Conservation (phyloP, 1,140 invertebrate genomes). For the Apis cerana region DNA sequence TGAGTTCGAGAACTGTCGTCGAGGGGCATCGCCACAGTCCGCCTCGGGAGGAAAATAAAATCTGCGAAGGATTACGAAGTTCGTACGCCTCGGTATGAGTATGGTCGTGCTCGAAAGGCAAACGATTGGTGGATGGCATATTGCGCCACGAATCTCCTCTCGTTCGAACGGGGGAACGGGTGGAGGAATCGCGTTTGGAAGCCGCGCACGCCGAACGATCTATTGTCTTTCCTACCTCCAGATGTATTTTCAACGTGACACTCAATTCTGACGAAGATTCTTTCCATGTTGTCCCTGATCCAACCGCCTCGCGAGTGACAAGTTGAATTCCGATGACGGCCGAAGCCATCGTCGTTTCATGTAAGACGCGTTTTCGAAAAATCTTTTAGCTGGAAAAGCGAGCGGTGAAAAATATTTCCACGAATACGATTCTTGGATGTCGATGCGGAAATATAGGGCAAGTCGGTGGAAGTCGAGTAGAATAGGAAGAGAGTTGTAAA, state of each 20-base stretch:
- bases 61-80: slow-evolving; percentile 60
- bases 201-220: neutral
- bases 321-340: slow-evolving; percentile 1
- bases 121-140: slow-evolving; percentile 54
- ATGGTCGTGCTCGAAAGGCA: slow-evolving; percentile 31
- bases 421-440: neutral
- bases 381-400: neutral
- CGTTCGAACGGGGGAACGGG: neutral
- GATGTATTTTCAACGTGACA: slow-evolving; percentile 6
- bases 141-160: slow-evolving; percentile 33
- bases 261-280: neutral
- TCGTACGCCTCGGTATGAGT: slow-evolving; percentile 37
- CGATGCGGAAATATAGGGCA: slow-evolving; percentile 11
- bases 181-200: neutral
- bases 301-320: neutral
- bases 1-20: slow-evolving; percentile 63
- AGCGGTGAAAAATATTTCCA: slow-evolving; percentile 28
- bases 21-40: slow-evolving; percentile 28
- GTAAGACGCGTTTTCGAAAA: neutral
- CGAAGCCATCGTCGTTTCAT: neutral
- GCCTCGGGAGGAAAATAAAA: slow-evolving; percentile 58
- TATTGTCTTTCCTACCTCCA: slow-evolving; percentile 10
- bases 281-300: no score
- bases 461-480: neutral
- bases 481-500: slow-evolving; percentile 27